Evolutionary conservation across 2,797 vertebrate genomes (phyloP).

Genomic region (Lycodopsis pacificus): DNA sequence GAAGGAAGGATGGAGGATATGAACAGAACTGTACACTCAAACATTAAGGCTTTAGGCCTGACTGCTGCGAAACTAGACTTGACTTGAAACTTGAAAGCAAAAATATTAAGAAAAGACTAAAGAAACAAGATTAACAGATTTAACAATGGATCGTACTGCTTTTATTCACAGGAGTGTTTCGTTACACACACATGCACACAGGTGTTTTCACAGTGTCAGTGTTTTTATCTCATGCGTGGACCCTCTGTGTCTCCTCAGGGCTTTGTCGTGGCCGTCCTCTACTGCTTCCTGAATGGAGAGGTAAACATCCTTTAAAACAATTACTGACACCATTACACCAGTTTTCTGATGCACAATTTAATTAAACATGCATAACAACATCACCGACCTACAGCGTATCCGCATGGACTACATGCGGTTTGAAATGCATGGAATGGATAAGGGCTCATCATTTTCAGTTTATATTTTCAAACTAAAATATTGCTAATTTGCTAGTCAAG

Average conservation of each 20-base stretch:
- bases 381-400: not conserved
- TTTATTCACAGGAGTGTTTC: not conserved
- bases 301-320: constrained; percentile 82
- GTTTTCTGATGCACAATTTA: not conserved
- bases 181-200: not conserved
- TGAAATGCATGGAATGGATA: not conserved
- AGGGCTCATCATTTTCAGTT: not conserved
- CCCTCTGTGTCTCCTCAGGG: constrained; percentile 81
- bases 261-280: constrained; percentile 97
- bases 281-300: constrained; percentile 99
- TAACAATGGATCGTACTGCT: not conserved
- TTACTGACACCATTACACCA: not conserved
- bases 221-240: constrained; percentile 69
- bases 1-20: not conserved
- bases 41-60: not conserved
- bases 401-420: not conserved
- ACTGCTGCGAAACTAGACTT: not conserved
- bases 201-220: not conserved
- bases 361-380: not conserved
- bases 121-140: not conserved
- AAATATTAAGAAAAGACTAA: not conserved
- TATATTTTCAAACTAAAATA: not conserved
- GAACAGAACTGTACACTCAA: not conserved
- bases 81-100: not conserved
- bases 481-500: not conserved